Evolutionary conservation across 2,113 vertebrate species (phyloP).

Genomic region (Actenoides hombroni): DNA sequence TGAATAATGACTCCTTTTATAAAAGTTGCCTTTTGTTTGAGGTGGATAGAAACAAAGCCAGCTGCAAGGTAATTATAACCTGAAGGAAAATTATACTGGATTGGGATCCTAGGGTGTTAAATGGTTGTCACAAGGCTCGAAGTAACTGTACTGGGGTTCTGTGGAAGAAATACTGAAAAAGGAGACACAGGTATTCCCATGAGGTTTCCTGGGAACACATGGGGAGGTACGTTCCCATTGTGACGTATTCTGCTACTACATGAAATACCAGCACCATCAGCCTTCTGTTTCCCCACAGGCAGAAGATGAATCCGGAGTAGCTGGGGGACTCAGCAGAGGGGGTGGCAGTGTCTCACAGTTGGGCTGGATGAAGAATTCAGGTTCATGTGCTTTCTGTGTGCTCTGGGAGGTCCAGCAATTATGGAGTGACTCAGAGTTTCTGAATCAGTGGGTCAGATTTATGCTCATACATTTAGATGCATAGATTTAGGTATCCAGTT

Average conservation of each 20-base stretch:
- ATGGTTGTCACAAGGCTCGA: background rate
- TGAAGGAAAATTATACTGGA: background rate
- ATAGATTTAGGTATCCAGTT: background rate
- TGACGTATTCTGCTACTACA: background rate
- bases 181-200: background rate
- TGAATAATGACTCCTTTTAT: background rate
- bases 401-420: background rate
- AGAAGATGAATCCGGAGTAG: background rate
- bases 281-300: background rate
- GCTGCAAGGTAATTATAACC: constrained; percentile 19
- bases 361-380: background rate
- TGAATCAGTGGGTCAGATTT: background rate
- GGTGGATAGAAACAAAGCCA: background rate
- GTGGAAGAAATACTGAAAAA: background rate
- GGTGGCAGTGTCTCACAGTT: background rate
- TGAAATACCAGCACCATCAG: fast-evolving
- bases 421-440: background rate
- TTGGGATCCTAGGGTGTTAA: background rate
- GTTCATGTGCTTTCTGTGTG: background rate
- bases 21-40: background rate
- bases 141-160: background rate
- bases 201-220: background rate
- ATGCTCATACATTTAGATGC: background rate
- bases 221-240: background rate
- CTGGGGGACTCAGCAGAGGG: background rate